Percentiles rank a stretch among this genome's conserved stretches.
phyloP scores from a whole-genome alignment of 2,888 invertebrate genomes.

The Synanthedon andrenaeformis region DNA sequence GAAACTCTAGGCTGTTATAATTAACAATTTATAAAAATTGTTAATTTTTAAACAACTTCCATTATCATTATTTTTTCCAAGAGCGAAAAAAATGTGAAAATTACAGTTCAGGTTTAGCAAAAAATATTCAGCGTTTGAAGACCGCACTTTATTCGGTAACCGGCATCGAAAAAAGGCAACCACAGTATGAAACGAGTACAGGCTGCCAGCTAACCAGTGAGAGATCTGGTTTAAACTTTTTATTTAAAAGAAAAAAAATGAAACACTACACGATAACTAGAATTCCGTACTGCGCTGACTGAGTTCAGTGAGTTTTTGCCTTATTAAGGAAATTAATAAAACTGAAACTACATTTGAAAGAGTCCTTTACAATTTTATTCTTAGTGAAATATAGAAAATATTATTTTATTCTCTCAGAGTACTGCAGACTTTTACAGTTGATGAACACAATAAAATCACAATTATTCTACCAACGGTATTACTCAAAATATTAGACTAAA shows the following conservation, averaged over 20 bases:
- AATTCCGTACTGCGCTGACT: slow-evolving; percentile 8
- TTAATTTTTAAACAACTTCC: neutral
- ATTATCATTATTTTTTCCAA: neutral
- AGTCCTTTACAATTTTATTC: no score
- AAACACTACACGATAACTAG: slow-evolving; percentile 19
- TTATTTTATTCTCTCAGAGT: no score
- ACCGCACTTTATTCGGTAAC: slow-evolving; percentile 13
- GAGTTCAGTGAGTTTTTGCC: neutral
- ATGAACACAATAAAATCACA: no score
- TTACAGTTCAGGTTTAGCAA: neutral
- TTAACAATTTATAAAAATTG: neutral
- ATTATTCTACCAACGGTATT: no score
- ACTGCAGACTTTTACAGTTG: no score
- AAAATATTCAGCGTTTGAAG: slow-evolving; percentile 13
- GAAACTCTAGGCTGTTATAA: no score
- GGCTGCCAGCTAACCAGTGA: slow-evolving; percentile 18
- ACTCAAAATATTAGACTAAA: no score
- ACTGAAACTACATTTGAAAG: no score
- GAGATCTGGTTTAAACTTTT: slow-evolving; percentile 14
- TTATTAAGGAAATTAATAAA: no score
- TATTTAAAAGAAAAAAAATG: slow-evolving; percentile 12
- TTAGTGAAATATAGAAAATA: no score
- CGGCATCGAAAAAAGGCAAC: slow-evolving; percentile 14
- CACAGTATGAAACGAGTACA: slow-evolving; percentile 13
- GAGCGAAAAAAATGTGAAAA: neutral